Base-by-base conservation (phyloP, 2,888 invertebrate genomes). In the Gastracanthus pulcherrimus region DNA sequence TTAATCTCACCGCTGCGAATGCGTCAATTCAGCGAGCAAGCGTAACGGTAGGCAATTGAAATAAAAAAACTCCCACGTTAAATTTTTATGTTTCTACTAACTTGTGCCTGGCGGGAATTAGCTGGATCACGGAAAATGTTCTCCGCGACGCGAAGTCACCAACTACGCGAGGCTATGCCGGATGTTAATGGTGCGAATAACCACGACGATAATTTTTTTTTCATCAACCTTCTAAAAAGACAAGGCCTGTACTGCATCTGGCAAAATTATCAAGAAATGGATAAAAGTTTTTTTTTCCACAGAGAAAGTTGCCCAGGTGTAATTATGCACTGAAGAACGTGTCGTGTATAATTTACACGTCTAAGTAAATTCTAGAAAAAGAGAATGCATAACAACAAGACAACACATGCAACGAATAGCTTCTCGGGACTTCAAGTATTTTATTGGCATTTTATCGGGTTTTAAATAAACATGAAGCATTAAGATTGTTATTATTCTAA, bases 291-390 rank as follows among this genome's bases (percentile, higher is more conserved):
- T 75, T n/a, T 75, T 26, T 34, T 51, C 26, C n/a, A 6, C n/a
- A 7, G 31, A 62, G 51, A 75, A 75, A 69, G 55, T 74, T 36
- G 38, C 38, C 26, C 7, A 3, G 2, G 67, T 66, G 36, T 41
- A 48, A 60, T 69, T 75, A 51, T 62, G 48, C 69, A 11, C 4
- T 6, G 36, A 36, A 48, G 13, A 55, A 60, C 45, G 41, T 7
- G 45, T 67, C 48, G 31, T 31, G 19, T 69, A 51, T 76, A 70
- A 80, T 80, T 80, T 62, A 64, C 70, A 19, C 26, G 58, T 45
- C 26, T 19, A 19, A 80, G 48, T 48, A 51, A 62, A 80, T 69
- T 80, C 62, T 29, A 36, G 60, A 69, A 75, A 75, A 69, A 80
- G 31, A 75, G 48, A 62, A 69, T 75, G 34, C 75, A 36, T 62